These are phyloP conservation scores for Elysia crispata DNA, from an alignment of 2,888 invertebrate species.

Conservation along the genomic window DNA sequence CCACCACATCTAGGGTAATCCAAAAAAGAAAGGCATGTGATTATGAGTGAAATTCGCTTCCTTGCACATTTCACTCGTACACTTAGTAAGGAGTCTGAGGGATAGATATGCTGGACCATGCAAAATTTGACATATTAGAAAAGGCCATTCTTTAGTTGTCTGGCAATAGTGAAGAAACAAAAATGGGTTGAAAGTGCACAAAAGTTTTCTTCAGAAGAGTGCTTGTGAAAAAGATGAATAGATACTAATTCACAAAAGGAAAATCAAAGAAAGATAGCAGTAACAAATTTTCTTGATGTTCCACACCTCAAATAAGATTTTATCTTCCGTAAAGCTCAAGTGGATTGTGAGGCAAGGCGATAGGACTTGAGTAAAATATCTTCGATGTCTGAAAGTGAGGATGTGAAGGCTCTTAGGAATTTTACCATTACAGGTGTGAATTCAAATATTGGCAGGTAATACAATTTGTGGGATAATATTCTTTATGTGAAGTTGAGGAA, in stretches of 20 bases:
- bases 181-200: neutral
- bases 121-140: neutral
- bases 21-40: constrained; percentile 17
- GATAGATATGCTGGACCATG: neutral
- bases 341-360: neutral
- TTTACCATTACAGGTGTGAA: neutral
- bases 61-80: neutral
- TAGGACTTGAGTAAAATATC: neutral
- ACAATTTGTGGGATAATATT: neutral
- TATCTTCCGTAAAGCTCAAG: neutral
- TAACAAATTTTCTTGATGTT: neutral
- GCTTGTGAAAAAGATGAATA: neutral
- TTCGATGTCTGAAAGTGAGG: neutral
- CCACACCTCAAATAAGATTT: neutral
- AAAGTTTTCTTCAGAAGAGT: neutral
- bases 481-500: neutral
- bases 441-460: neutral
- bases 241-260: neutral
- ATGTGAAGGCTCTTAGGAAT: neutral
- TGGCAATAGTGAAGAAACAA: neutral
- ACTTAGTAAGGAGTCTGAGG: too few species aligned
- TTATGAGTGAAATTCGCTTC: constrained; percentile 1
- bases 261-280: neutral
- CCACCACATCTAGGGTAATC: neutral
- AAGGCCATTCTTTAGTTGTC: neutral